Evolutionary conservation across 2,888 invertebrate genomes (phyloP).

Genomic region (Ophion obscuratus): DNA sequence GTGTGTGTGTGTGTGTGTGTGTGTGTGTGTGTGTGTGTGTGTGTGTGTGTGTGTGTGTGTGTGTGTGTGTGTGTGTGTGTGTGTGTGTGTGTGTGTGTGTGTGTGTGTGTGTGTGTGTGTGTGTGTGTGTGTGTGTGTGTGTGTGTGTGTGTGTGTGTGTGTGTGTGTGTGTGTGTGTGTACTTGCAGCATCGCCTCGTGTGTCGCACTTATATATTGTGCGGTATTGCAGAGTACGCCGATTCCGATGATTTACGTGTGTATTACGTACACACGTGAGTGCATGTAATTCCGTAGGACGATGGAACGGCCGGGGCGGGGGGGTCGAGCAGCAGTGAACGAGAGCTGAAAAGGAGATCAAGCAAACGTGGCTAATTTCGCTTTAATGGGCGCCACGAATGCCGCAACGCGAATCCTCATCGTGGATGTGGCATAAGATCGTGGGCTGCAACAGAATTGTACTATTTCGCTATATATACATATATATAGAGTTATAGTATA

Average conservation of each 20-base stretch:
- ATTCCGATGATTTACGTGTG: conserved; percentile 14
- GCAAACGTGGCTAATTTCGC: conserved; percentile 70
- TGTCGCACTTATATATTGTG: background rate
- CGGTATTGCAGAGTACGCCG: background rate
- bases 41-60: too few relatives aligned
- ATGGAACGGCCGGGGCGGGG: background rate
- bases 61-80: too few relatives aligned
- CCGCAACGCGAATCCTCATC: conserved; percentile 62
- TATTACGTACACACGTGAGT: background rate
- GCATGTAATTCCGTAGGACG: background rate
- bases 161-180: too few relatives aligned
- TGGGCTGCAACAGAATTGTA: conserved; percentile 62
- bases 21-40: too few relatives aligned
- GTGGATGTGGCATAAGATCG: conserved; percentile 66
- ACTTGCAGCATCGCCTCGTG: conserved; percentile 7
- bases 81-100: too few relatives aligned
- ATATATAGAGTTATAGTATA: background rate
- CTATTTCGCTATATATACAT: conserved; percentile 14
- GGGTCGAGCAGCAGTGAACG: conserved; percentile 41
- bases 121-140: too few relatives aligned
- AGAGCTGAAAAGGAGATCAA: conserved; percentile 65
- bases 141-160: too few relatives aligned
- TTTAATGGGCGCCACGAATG: conserved; percentile 69
- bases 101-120: too few relatives aligned
- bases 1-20: too few relatives aligned